These are phyloP conservation scores for Cyphomyrmex costatus DNA, from an alignment of 1,140 invertebrate genomes.

Conservation along the genomic window DNA sequence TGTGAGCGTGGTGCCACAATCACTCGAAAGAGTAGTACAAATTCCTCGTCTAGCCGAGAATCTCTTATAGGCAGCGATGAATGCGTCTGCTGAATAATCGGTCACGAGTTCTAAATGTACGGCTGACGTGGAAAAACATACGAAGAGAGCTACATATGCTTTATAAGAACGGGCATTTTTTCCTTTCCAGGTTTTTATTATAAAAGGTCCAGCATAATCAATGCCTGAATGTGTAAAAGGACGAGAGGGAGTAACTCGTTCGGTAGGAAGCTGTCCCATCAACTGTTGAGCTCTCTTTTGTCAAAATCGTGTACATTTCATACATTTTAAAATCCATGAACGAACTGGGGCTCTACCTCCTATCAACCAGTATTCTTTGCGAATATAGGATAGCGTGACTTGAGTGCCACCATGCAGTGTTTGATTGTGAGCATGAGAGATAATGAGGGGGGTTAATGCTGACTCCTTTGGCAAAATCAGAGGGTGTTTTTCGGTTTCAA, in stretches of 20 bases:
- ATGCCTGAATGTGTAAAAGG: slow-evolving; percentile 81
- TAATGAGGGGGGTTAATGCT: slow-evolving; percentile 68
- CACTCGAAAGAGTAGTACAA: neutral
- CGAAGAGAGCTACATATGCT: neutral
- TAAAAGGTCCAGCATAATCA: slow-evolving; percentile 62
- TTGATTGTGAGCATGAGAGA: slow-evolving; percentile 71
- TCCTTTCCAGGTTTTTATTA: neutral
- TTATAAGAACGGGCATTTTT: neutral
- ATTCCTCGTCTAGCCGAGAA: neutral
- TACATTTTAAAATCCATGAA: slow-evolving; percentile 10
- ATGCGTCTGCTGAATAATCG: neutral
- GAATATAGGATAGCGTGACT: slow-evolving; percentile 24
- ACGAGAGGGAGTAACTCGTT: slow-evolving; percentile 67
- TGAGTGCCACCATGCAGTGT: slow-evolving; percentile 65
- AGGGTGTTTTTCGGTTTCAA: slow-evolving; percentile 68
- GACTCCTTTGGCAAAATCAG: slow-evolving; percentile 69
- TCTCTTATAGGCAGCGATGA: neutral
- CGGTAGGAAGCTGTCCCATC: too few relatives aligned
- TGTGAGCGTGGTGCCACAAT: neutral
- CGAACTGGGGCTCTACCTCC: slow-evolving; percentile 53
- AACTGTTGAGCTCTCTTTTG: slow-evolving; percentile 43
- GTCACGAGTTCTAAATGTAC: neutral
- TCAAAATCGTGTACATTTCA: neutral
- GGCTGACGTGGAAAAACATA: neutral
- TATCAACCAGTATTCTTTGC: slow-evolving; percentile 75